These are phyloP conservation scores for Brotula barbata DNA, from an alignment of 2,797 vertebrate genomes.

Conservation along the genomic window DNA sequence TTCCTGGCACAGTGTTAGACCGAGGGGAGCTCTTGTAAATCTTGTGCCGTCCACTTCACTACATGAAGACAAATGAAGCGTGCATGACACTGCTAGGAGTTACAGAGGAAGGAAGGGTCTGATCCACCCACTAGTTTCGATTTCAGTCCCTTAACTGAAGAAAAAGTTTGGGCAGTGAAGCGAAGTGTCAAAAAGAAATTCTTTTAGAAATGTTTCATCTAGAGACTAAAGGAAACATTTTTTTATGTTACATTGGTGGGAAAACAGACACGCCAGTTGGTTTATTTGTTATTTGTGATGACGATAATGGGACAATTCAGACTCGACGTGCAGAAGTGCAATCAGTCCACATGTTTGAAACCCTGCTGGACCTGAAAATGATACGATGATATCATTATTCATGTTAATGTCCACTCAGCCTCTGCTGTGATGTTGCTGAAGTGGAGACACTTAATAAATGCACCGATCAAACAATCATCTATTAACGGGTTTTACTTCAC, in stretches of 20 bases:
- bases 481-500: constrained; percentile 33
- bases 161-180: constrained; percentile 21
- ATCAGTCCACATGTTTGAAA: constrained; percentile 40
- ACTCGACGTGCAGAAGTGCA: constrained; percentile 9
- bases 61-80: constrained; percentile 53
- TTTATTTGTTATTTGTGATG: constrained; percentile 24
- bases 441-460: constrained; percentile 24
- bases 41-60: constrained; percentile 43
- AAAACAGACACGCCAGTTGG: constrained; percentile 34
- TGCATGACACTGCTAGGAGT: constrained; percentile 40
- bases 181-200: constrained; percentile 45
- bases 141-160: constrained; percentile 18
- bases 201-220: constrained; percentile 4
- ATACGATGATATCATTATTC: constrained; percentile 47
- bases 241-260: background rate
- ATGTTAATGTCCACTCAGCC: constrained; percentile 37
- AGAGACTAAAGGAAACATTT: constrained; percentile 4
- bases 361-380: constrained; percentile 45
- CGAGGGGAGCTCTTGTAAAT: constrained; percentile 50
- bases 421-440: constrained; percentile 33
- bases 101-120: constrained; percentile 31
- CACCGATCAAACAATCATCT: constrained; percentile 11
- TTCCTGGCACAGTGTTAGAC: constrained; percentile 56
- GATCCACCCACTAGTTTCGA: constrained; percentile 28
- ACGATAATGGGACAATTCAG: constrained; percentile 2